These are phyloP conservation scores for Drosophila eohydei DNA, from an alignment of 2,888 invertebrate genomes.

Conservation along the genomic window DNA sequence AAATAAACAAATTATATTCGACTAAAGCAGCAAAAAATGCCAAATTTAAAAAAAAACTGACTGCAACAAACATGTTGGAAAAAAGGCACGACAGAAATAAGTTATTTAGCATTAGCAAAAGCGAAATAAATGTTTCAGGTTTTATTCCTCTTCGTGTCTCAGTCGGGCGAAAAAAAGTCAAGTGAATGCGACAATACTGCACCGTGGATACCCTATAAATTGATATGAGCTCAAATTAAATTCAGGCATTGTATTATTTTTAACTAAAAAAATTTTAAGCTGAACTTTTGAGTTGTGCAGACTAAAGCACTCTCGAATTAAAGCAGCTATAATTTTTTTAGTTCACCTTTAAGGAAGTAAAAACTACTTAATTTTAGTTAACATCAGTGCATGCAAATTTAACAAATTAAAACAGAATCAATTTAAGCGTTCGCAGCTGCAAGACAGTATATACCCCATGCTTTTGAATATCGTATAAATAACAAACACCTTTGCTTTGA, in stretches of 20 bases:
- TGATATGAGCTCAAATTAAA: background rate
- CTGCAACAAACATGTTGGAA: slow-evolving; percentile 67
- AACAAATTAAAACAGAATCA: background rate
- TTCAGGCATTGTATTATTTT: background rate
- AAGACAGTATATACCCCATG: slow-evolving; percentile 32
- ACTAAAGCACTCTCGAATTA: too few species aligned
- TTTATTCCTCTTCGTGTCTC: slow-evolving; percentile 47
- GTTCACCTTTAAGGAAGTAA: too few species aligned
- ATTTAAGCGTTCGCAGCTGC: background rate
- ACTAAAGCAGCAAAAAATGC: slow-evolving; percentile 24
- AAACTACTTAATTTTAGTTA: background rate
- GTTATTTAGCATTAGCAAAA: slow-evolving; percentile 73
- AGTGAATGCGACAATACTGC: background rate
- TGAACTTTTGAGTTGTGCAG: too few species aligned
- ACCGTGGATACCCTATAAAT: slow-evolving; percentile 15
- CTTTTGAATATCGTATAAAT: slow-evolving; percentile 49
- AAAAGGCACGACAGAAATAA: slow-evolving; percentile 56
- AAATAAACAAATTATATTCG: slow-evolving; percentile 52
- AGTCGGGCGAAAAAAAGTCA: slow-evolving; percentile 27
- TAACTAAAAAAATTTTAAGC: too few species aligned
- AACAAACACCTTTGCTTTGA: slow-evolving; percentile 76
- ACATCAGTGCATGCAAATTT: background rate
- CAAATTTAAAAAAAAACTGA: slow-evolving; percentile 15
- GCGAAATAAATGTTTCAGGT: slow-evolving; percentile 70
- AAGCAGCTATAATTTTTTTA: too few species aligned